Percentiles rank a stretch among this genome's conserved stretches.
Conservation (phyloP, 1,140 invertebrate genomes). For the Bombus consobrinus region DNA sequence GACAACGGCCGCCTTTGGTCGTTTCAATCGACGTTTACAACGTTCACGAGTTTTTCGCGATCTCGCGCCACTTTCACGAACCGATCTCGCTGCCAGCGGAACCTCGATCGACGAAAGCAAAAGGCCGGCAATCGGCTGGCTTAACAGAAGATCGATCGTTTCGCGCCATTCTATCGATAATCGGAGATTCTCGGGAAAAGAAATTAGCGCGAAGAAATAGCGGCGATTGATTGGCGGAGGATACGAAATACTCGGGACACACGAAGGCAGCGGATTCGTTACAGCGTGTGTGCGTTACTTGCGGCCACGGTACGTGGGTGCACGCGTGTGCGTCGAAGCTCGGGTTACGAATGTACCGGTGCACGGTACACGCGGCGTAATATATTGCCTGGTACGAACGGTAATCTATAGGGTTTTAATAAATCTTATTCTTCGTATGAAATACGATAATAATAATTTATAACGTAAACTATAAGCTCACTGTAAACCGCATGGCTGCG, state of each 20-base stretch:
- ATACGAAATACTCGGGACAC: not conserved
- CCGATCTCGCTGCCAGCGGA: no score
- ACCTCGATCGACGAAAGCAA: no score
- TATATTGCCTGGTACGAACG: slow-evolving; percentile 73
- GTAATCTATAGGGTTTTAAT: slow-evolving; percentile 80
- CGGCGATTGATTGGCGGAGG: not conserved
- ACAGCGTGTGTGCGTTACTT: not conserved
- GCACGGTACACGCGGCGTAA: slow-evolving; percentile 65
- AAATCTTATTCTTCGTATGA: slow-evolving; percentile 81
- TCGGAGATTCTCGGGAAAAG: no score
- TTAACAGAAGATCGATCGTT: no score
- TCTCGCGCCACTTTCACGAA: no score
- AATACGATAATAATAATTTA: slow-evolving; percentile 83
- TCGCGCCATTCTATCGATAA: no score
- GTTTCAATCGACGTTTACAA: no score
- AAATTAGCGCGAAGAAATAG: slow-evolving; percentile 11
- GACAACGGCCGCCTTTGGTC: no score
- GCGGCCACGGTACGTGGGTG: slow-evolving; percentile 20
- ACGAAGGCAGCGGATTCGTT: not conserved
- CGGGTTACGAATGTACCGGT: slow-evolving; percentile 55
- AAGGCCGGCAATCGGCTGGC: accelerated
- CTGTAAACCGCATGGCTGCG: slow-evolving; percentile 66
- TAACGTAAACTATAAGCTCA: slow-evolving; percentile 79
- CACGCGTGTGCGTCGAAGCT: slow-evolving; percentile 52
- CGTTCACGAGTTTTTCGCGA: no score